Base-by-base conservation (phyloP, 2,888 invertebrate genomes). In the Ochlodes sylvanus region DNA sequence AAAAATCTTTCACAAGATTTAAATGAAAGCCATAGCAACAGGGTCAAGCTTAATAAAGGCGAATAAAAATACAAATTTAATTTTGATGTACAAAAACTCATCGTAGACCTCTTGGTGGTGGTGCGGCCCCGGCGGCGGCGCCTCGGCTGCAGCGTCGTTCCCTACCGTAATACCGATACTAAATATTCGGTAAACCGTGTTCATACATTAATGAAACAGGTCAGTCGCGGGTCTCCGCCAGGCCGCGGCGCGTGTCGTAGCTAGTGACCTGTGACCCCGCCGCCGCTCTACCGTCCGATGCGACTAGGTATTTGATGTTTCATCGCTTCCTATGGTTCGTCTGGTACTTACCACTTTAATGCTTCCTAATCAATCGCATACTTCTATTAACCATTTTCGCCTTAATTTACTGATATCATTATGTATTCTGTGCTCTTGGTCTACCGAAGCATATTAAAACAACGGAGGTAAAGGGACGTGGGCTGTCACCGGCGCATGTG, bases 401-500 rank as follows among this genome's bases (percentile, higher is more conserved):
- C 15, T 47, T 17, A 9, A 7, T 17, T 15, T 47, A 47, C 44
- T 47, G 2, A 14, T 3, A 17, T 5, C 21, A 41, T 21, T 34
- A 12, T 42, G 19, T 21, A 19, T 41, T 42, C 34, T 50, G 1
- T 56, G 34, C 0, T 32, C 38, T 38, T 38, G 10, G 12, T 38
- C 38, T 38, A 47, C 15, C 7, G 15, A 15, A 7, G 44, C n/a
- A 15, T 4, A 14, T 52, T 14, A 52, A 12, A 21, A n/a, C 5
- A 14, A 19, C 9, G 21, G 52, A 52, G 52, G 21, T 52, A 10
- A 12, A 21, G 52, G 52, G 21, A 47, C 19, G 12, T 21, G 12
- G 17, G 56, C 47, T 42, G 62, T 56, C 66, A 65, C 69, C 58
- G 58, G 55, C 54, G 70, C 55, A 69, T 65, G 68, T 52, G 56